Evolutionary conservation across 2,888 invertebrate genomes (phyloP), one percentile per base, ranked within the genome.

Genomic region (Macaria notata): DNA sequence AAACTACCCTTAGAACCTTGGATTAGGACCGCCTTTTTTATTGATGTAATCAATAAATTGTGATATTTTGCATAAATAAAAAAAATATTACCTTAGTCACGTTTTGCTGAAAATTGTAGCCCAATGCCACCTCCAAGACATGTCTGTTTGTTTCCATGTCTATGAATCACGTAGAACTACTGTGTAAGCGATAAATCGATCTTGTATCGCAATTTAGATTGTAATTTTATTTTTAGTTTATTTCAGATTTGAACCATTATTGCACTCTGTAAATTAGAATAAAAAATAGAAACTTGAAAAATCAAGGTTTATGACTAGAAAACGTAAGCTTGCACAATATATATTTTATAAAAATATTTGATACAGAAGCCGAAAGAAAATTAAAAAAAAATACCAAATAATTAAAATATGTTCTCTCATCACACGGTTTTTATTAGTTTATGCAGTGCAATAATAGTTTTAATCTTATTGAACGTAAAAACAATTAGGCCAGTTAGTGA

Each of bases 121-220:
- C 2, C 19, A 19, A 19, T 19, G 19, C 19, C 19, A 19, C 19
- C 19, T 19, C 19, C 54, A 65, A 64, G 63, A 62, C 64, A 64
- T 68, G 67, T 69, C 65, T 70, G 68, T 75, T 74, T 69, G 72
- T 76, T 72, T 74, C 67, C 68, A 66, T 61, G 57, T 66, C 64
- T 63, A 63, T 59, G 52, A 52, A 62, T 66, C 49, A 48, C 57
- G 54, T 62, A 61, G 59, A 68, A 50, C 54, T 64, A 61, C 61
- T 56, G 54, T 54, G 63, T 71, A 69, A 65, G 68, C 68, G 71
- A 68, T 66, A 47, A 54, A 53, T 63, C 59, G 62, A 71, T 53
- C 68, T 60, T 49, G 33, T 62, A 66, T 72, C 69, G 69, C 70
- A 66, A 19, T 65, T 62, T 69, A 70, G 65, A 61, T 69, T 66